phyloP scores from a whole-genome alignment of 2,888 invertebrate species.

The Lamellibrachia satsuma region DNA sequence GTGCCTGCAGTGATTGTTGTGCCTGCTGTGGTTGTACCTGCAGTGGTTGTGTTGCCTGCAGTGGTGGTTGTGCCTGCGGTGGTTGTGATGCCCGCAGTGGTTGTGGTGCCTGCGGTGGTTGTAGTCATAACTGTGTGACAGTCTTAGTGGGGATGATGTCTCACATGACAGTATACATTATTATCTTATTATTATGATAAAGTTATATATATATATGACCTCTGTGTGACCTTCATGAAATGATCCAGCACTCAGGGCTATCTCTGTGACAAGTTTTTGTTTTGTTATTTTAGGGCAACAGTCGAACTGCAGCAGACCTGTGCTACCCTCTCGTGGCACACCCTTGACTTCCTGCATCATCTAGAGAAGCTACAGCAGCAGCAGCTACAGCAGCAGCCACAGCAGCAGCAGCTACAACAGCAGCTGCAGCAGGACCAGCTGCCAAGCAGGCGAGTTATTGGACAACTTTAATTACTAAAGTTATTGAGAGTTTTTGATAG shows the following conservation, averaged over 20 bases:
- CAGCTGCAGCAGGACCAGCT: not conserved
- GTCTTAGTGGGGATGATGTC: no score
- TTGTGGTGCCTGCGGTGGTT: no score
- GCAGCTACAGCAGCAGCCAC: not conserved
- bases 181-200: not conserved
- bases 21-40: no score
- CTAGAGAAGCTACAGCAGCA: not conserved
- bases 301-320: not conserved
- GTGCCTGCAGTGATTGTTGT: no score
- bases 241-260: not conserved
- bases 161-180: not conserved
- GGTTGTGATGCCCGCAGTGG: no score
- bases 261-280: not conserved
- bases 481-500: not conserved
- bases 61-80: no score
- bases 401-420: not conserved
- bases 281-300: not conserved
- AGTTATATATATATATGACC: not conserved
- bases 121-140: no score
- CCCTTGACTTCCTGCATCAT: not conserved
- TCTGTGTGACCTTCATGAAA: not conserved
- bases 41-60: no score
- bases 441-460: not conserved
- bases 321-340: not conserved
- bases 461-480: not conserved